phyloP scores from a whole-genome alignment of 2,888 invertebrate genomes.

The Dasysyrphus tricinctus region DNA sequence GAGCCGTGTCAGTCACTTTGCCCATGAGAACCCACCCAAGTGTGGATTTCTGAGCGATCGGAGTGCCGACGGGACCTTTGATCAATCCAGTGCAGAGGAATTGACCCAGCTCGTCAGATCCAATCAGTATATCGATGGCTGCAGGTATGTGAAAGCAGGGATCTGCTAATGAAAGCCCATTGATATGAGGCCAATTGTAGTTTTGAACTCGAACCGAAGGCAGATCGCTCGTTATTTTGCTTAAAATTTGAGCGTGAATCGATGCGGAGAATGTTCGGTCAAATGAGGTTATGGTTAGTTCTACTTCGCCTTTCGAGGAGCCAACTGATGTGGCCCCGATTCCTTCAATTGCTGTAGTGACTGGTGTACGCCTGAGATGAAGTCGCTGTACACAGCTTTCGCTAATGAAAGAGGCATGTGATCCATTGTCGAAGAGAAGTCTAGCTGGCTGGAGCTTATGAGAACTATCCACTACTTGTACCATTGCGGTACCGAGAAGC shows the following conservation, averaged over 20 bases:
- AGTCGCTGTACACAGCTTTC: constrained; percentile 56
- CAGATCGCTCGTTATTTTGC: constrained; percentile 51
- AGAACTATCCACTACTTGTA: neutral
- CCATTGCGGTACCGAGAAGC: neutral
- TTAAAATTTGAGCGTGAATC: constrained; percentile 42
- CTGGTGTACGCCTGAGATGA: constrained; percentile 35
- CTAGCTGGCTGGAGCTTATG: constrained; percentile 24
- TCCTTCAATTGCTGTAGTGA: constrained; percentile 46
- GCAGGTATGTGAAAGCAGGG: constrained; percentile 34
- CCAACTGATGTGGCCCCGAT: constrained; percentile 46
- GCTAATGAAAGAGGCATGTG: constrained; percentile 58
- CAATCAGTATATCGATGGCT: constrained; percentile 16
- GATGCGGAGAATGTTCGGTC: neutral
- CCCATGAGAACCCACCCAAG: constrained; percentile 58
- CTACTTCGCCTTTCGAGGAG: constrained; percentile 35
- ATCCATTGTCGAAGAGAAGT: constrained; percentile 45
- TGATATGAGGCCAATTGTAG: constrained; percentile 35
- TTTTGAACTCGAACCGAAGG: neutral
- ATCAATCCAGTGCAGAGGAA: constrained; percentile 39
- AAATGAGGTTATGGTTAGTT: constrained; percentile 25
- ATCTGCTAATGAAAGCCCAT: constrained; percentile 45
- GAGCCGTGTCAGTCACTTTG: constrained; percentile 7
- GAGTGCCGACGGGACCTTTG: constrained; percentile 48
- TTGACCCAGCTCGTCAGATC: constrained; percentile 51
- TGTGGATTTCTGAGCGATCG: constrained; percentile 47